Percentiles rank a stretch among this genome's conserved stretches.
These are phyloP conservation scores for Choreutis nemorana DNA, from an alignment of 2,888 invertebrate genomes.

Conservation along the genomic window DNA sequence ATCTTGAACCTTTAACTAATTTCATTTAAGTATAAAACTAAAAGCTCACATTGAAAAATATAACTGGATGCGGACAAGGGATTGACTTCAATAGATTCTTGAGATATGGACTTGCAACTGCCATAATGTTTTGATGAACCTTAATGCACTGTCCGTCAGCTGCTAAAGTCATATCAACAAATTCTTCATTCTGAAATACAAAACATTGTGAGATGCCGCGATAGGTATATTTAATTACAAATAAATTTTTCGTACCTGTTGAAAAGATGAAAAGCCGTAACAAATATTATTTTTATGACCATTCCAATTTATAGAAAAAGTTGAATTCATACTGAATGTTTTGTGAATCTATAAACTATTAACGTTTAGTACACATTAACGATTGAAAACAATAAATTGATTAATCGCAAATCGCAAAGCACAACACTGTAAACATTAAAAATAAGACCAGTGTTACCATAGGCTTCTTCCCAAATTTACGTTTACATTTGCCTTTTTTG, in stretches of 20 bases:
- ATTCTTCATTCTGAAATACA: constrained; percentile 37
- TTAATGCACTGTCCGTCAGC: constrained; percentile 43
- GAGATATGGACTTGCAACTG: constrained; percentile 45
- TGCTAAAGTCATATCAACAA: constrained; percentile 54
- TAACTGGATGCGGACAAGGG: constrained; percentile 34
- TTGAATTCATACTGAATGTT: too few relatives aligned
- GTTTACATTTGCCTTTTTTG: too few relatives aligned
- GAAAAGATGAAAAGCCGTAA: constrained; percentile 26
- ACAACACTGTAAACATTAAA: too few relatives aligned
- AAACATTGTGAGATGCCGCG: not conserved
- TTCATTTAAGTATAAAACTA: not conserved
- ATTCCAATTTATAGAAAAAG: too few relatives aligned
- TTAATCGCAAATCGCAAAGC: too few relatives aligned
- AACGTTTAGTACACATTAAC: too few relatives aligned
- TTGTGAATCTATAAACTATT: too few relatives aligned
- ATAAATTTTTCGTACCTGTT: constrained; percentile 22
- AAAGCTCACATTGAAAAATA: constrained; percentile 42
- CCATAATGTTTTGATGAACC: constrained; percentile 41
- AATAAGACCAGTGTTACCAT: too few relatives aligned
- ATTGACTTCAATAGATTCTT: constrained; percentile 31
- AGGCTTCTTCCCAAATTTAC: too few relatives aligned
- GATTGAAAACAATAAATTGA: too few relatives aligned
- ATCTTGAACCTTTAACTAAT: not conserved
- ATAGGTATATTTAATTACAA: not conserved
- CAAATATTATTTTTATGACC: constrained; percentile 22